phyloP scores from a whole-genome alignment of 2,797 vertebrate genomes.

The Sardinella longiceps region DNA sequence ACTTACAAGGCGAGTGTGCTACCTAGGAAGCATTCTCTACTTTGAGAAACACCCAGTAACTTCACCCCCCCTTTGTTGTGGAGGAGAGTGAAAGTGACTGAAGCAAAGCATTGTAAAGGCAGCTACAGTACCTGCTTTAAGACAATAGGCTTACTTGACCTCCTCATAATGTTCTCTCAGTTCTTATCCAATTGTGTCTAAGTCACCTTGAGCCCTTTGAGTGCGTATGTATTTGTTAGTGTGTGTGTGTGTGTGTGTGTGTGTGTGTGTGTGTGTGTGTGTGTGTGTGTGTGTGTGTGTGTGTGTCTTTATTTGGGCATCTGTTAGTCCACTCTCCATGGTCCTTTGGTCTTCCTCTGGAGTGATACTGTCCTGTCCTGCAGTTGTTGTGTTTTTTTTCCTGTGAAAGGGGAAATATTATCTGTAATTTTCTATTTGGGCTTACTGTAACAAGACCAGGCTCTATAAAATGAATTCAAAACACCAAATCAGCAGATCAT shows the following conservation, averaged over 20 bases:
- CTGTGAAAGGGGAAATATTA: too few relatives aligned
- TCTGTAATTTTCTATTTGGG: too few relatives aligned
- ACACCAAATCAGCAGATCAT: too few relatives aligned
- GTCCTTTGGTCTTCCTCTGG: too few relatives aligned
- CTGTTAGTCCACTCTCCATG: not conserved
- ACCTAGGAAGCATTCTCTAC: too few relatives aligned
- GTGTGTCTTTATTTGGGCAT: not conserved
- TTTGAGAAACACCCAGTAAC: not conserved
- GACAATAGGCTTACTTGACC: not conserved
- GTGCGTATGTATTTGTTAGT: not conserved
- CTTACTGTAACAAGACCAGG: too few relatives aligned
- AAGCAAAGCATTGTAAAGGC: not conserved
- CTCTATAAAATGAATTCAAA: too few relatives aligned
- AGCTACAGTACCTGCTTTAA: not conserved
- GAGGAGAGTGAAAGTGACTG: not conserved
- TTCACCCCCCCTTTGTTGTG: not conserved
- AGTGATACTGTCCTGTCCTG: too few relatives aligned
- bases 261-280: not conserved
- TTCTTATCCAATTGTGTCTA: not conserved
- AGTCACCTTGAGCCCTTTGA: not conserved
- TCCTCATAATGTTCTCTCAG: not conserved
- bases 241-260: not conserved
- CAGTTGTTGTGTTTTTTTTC: too few relatives aligned
- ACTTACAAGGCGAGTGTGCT: too few relatives aligned
- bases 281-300: not conserved